Conservation (phyloP, 2,113 vertebrate genomes). For the Triplophysa dalaica region DNA sequence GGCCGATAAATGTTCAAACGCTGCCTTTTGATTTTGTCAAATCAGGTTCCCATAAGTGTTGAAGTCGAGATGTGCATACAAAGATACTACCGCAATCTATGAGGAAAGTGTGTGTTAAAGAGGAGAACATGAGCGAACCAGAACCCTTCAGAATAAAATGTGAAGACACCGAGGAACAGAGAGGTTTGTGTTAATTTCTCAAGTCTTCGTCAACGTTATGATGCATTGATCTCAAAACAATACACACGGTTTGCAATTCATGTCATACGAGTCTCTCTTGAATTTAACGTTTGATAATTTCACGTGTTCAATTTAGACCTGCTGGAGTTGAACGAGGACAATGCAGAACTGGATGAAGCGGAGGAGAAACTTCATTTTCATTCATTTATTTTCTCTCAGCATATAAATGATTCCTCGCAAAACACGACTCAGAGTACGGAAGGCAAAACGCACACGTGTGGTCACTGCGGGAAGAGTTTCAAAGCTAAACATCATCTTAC, state of each 20-base stretch:
- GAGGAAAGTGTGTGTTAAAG: background rate
- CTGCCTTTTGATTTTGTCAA: no score
- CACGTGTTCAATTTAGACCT: background rate
- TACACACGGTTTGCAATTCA: no score
- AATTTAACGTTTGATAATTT: background rate
- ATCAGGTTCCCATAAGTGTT: background rate
- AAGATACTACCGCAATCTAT: background rate
- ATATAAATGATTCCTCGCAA: background rate
- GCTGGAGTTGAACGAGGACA: background rate
- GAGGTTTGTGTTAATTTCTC: background rate
- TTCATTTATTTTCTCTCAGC: background rate
- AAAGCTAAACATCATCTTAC: background rate
- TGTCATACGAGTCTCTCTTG: no score
- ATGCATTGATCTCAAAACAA: no score
- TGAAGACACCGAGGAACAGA: background rate
- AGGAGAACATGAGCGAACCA: background rate
- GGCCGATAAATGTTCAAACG: no score
- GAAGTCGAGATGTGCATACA: background rate
- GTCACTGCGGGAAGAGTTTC: background rate
- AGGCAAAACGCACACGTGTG: background rate
- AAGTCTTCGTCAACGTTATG: background rate
- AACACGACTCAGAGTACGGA: background rate
- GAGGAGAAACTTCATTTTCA: no score
- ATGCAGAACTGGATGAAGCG: background rate
- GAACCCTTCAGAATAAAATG: background rate